Evolutionary conservation across 1,140 invertebrate genomes (phyloP).

Genomic region (Scaptomyza graminum): DNA sequence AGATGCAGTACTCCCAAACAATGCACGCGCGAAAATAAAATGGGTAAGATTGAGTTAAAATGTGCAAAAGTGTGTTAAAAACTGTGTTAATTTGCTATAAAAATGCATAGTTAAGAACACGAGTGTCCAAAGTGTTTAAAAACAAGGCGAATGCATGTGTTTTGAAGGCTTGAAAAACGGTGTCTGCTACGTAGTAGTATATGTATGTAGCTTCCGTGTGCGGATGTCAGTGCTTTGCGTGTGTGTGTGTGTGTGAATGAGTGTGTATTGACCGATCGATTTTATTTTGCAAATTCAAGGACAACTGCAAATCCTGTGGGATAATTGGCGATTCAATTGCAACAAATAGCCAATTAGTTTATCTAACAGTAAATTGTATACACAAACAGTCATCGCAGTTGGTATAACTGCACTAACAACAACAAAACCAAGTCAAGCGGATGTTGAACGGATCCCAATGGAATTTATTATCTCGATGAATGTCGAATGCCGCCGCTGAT

Average conservation of each 20-base stretch:
- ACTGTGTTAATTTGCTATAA: constrained; percentile 14
- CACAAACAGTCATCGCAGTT: constrained; percentile 12
- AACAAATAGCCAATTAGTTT: constrained; percentile 7
- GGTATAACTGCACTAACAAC: constrained; percentile 31
- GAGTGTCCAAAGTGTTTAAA: constrained; percentile 9
- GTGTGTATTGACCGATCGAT: constrained; percentile 79
- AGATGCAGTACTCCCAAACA: constrained; percentile 66
- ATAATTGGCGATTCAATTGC: constrained; percentile 39
- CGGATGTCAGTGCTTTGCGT: constrained; percentile 26
- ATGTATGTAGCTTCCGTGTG: constrained; percentile 28
- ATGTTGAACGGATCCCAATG: constrained; percentile 48
- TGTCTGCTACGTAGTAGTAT: constrained; percentile 57
- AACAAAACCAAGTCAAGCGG: constrained; percentile 26
- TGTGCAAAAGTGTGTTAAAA: constrained; percentile 34
- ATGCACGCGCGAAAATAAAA: constrained; percentile 76
- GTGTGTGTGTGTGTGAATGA: constrained; percentile 35
- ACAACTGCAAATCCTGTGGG: constrained; percentile 70
- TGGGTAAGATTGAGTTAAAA: constrained; percentile 79
- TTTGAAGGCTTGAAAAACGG: constrained; percentile 21
- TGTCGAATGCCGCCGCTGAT: constrained; percentile 50
- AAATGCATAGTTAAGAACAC: background rate
- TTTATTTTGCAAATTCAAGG: constrained; percentile 81
- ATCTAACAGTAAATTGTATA: background rate
- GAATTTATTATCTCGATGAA: constrained; percentile 54
- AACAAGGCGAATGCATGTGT: constrained; percentile 8